phyloP scores from a whole-genome alignment of 1,140 invertebrate species.

The Aphelinus atriplicis region DNA sequence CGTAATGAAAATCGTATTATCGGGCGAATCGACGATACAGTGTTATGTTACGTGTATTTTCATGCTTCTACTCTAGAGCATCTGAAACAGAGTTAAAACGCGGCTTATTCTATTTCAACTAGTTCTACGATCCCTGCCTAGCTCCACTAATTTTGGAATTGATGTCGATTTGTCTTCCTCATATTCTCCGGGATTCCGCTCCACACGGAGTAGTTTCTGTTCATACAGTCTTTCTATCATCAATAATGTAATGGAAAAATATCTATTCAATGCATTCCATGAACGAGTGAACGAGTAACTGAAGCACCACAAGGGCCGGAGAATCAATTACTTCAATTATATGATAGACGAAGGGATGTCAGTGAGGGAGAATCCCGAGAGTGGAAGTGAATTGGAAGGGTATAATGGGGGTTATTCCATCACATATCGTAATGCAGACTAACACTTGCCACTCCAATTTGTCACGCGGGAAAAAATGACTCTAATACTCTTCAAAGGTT shows the following conservation, averaged over 20 bases:
- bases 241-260: background rate
- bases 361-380: slow-evolving; percentile 10
- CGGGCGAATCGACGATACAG: no score
- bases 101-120: no score
- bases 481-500: no score
- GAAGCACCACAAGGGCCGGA: slow-evolving; percentile 25
- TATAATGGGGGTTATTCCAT: background rate
- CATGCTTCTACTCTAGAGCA: no score
- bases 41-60: no score
- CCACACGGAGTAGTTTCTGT: no score
- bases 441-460: slow-evolving; percentile 17
- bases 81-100: no score
- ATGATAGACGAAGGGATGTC: slow-evolving; percentile 30
- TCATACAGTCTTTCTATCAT: background rate
- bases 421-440: background rate
- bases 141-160: no score
- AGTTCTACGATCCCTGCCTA: no score
- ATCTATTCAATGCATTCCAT: background rate
- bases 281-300: background rate
- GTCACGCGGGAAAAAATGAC: background rate
- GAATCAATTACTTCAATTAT: slow-evolving; percentile 63
- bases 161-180: no score
- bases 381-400: slow-evolving; percentile 13
- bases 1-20: no score
- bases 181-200: no score